Evolutionary conservation across 2,797 vertebrate species (phyloP), one percentile per base, ranked within the genome.

Genomic region (Heliangelus exortis): DNA sequence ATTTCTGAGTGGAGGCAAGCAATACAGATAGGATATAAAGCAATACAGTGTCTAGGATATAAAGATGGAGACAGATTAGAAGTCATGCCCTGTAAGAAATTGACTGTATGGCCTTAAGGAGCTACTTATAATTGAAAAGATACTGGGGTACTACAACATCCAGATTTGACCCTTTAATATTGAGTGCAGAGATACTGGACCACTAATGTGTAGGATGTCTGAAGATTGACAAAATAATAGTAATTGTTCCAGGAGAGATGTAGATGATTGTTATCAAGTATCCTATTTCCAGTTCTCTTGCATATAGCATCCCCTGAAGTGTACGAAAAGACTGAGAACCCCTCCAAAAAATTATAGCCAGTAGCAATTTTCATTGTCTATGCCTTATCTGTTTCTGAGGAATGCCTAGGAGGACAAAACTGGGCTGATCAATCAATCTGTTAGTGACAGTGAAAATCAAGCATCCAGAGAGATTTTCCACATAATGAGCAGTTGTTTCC

Each of bases 41-140:
- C n/a, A n/a, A n/a, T 3, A 22, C 1, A 31, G 17, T 20, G 0
- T 34, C 39, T 61, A 65, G 17, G 15, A 57, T 5, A 15, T 22
- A 19, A 85, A 61, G 3, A 6, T 2, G 23, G 9, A 2, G 26
- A 17, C 9, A 8, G 20, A 62, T 2, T 57, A 12, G 21, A 74
- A 57, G 4, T 50, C 12, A 45, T 72, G 7, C 3, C 47, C 23
- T 53, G 9, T 39, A 31, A 69, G 22, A 74, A 41, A 71, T 51
- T 17, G 66, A 25, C 34, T 65, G 6, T 20, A 36, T 28, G 3
- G 20, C 15, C 15, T 80, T 41, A 84, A 67, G 47, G 9, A 77
- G 23, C 31, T 59, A 28, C 18, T 80, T 59, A 34, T 23, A 74
- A 48, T 8, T 62, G 63, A 62, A 29, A 84, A 58, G 11, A 50